Base-by-base conservation (phyloP, 2,888 invertebrate species). In the Pristionchus arcanus region DNA sequence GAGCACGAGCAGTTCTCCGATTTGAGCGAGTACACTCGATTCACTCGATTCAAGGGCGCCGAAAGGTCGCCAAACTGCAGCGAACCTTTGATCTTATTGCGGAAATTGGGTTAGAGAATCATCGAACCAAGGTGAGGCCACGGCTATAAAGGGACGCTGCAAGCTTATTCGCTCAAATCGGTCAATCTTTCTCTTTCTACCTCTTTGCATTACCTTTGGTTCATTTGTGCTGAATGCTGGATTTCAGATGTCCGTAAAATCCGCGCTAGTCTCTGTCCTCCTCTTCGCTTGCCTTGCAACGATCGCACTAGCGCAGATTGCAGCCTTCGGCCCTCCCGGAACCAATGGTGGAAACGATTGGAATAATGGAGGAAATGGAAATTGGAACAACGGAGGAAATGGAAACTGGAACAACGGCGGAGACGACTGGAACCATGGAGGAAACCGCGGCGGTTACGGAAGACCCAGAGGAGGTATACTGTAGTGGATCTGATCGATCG, bases 301-400 rank as follows among this genome's bases (percentile, higher is more conserved):
- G 1, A 4, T 77, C 11, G 25, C 42, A 3, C 42, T 77, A 5
- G 37, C 77, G 19, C 77, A 77, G 25, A 31, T 77, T 25, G 25
- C 13, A 42, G 42, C 37, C 1, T 77, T 77, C 77, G 77, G 77
- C n/a, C 77, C 77, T 4, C 77, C 77, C 25, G 77, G 77, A 1
- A 42, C 21, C 42, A 42, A 77, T 25, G 42, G 25, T 4, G 77
- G 77, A 2, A 77, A 74, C 34, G 74, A 31, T 31, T 37, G 77
- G 77, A 77, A 77, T 42, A 77, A 77, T 11, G 77, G 77, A 37
- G 77, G 77, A 77, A 71, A 71, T 34, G 77, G 77, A 25, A 71
- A 71, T 16, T 77, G 77, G 77, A 77, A 77, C 77, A 77, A 77
- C n/a, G 77, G 77, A 37, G 77, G 77, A 77, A 71, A 71, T 34